Conservation (phyloP, 2,888 invertebrate species). For the Adela reaumurella region DNA sequence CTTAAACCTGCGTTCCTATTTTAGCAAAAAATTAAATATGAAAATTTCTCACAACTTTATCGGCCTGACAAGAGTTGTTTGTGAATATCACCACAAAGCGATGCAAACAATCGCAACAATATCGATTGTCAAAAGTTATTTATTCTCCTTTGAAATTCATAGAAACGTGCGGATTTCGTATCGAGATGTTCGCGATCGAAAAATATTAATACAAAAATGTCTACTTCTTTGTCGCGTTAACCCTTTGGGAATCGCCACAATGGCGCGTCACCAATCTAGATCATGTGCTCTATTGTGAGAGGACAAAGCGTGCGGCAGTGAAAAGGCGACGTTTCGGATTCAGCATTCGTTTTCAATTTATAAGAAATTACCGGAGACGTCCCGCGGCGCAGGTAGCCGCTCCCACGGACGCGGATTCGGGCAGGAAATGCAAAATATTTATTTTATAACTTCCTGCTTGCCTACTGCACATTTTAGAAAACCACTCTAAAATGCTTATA, state of each 20-base stretch:
- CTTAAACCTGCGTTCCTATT: too few species aligned
- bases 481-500: too few species aligned
- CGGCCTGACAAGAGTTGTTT: neutral
- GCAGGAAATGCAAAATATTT: neutral
- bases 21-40: too few species aligned
- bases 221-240: constrained; percentile 16
- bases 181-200: constrained; percentile 39
- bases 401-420: constrained; percentile 30
- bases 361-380: constrained; percentile 30
- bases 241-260: constrained; percentile 37
- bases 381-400: constrained; percentile 40
- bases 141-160: constrained; percentile 55
- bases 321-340: constrained; percentile 27
- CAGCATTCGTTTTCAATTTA: constrained; percentile 36
- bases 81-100: neutral
- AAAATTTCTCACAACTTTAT: too few species aligned
- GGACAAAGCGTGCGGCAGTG: neutral
- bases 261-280: constrained; percentile 40
- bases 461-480: too few species aligned
- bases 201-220: neutral
- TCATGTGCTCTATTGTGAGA: constrained; percentile 23
- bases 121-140: constrained; percentile 52
- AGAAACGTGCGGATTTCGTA: constrained; percentile 44
- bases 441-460: neutral
- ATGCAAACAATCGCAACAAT: neutral